phyloP scores from a whole-genome alignment of 2,797 vertebrate genomes.

The Poecilia gillii region DNA sequence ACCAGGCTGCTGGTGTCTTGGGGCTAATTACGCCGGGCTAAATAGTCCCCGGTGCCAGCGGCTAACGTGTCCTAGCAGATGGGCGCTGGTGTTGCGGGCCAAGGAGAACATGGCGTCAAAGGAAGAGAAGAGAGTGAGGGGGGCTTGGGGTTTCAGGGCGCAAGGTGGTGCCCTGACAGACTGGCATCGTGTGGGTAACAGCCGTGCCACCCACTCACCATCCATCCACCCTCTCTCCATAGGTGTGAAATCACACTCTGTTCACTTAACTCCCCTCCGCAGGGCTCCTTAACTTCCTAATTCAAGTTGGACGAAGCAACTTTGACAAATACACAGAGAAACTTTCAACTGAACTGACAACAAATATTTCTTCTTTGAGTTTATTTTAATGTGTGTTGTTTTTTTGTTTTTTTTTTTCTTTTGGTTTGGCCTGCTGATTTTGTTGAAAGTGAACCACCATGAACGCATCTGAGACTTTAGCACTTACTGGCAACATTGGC shows the following conservation, averaged over 20 bases:
- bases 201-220: constrained; percentile 77
- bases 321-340: constrained; percentile 32
- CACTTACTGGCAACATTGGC: neutral
- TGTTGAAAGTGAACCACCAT: neutral
- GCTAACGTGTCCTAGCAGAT: constrained; percentile 82
- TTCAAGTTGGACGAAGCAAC: constrained; percentile 47
- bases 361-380: neutral
- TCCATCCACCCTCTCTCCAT: constrained; percentile 68
- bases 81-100: constrained; percentile 78
- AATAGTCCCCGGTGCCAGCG: constrained; percentile 79
- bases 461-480: neutral
- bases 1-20: constrained; percentile 80
- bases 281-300: constrained; percentile 41
- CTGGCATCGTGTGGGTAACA: constrained; percentile 78
- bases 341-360: constrained; percentile 8
- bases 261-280: constrained; percentile 59
- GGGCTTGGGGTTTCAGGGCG: constrained; percentile 36
- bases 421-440: constrained; percentile 2
- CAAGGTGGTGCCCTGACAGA: constrained; percentile 77
- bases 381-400: constrained; percentile 7
- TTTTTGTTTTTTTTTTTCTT: neutral
- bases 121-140: constrained; percentile 45
- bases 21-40: constrained; percentile 83
- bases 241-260: constrained; percentile 80
- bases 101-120: constrained; percentile 72